A percentile compares a stretch with the other conserved stretches of the same genome.
Evolutionary conservation across 1,140 invertebrate species (phyloP).

Genomic region (Leucophenga varia): DNA sequence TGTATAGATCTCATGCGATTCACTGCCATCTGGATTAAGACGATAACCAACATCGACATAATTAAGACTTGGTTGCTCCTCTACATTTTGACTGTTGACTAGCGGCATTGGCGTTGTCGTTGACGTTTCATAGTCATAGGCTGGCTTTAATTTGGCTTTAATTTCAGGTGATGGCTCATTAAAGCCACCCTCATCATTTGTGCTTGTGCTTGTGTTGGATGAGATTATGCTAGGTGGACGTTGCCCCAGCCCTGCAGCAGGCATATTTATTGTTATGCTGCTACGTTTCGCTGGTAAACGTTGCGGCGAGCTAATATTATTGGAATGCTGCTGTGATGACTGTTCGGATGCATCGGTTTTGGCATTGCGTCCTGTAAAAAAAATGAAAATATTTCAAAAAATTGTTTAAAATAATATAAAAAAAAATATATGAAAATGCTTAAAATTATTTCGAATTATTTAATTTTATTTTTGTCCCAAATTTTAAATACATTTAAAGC

Average conservation of each 20-base stretch:
- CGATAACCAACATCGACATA: constrained; percentile 56
- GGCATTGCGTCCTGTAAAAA: too few relatives aligned
- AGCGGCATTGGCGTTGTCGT: neutral
- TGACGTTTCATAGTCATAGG: too few relatives aligned
- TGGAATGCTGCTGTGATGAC: constrained; percentile 10
- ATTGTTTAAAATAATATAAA: too few relatives aligned
- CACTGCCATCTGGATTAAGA: constrained; percentile 54
- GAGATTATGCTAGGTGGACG: constrained; percentile 59
- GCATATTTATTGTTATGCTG: constrained; percentile 61
- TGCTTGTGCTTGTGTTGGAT: constrained; percentile 58
- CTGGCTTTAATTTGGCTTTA: constrained; percentile 62
- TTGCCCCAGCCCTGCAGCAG: constrained; percentile 64
- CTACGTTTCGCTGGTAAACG: constrained; percentile 45
- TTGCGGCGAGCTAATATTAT: constrained; percentile 35
- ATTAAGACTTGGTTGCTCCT: constrained; percentile 35
- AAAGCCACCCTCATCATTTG: constrained; percentile 68
- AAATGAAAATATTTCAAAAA: too few relatives aligned
- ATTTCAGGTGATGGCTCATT: constrained; percentile 67
- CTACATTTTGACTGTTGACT: too few relatives aligned
- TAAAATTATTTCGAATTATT: too few relatives aligned
- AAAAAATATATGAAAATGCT: too few relatives aligned
- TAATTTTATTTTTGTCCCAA: too few relatives aligned
- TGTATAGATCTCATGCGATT: constrained; percentile 43
- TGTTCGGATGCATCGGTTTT: constrained; percentile 13
- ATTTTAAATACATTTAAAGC: too few relatives aligned